Evolutionary conservation across 1,140 invertebrate species (phyloP), one percentile per base, ranked within the genome.

Genomic region (Drosophila kepulauana): DNA sequence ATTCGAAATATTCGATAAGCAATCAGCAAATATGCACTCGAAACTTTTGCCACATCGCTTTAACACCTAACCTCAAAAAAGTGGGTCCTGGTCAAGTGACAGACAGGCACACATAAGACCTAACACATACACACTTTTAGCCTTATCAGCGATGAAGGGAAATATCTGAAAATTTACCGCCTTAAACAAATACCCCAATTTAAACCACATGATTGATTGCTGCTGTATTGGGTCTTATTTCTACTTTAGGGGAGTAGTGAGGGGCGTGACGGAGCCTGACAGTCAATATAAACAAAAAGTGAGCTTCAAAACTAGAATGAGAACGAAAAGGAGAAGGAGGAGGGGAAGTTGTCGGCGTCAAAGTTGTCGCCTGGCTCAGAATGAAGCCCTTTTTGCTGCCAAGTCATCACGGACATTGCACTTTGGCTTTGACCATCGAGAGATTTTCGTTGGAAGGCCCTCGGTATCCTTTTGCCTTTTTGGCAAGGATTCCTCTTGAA

Each of bases 151-250:
- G 30, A 51, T 51, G 59, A 57, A 62, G 30, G 66, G 57, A 57
- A 75, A 67, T 63, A 66, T 63, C 63, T 51, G 70, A 80, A 84
- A 80, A 85, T 85, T 58, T 74, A 75, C 75, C 68, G 87, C 74
- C 86, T 90, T 86, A 82, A 82, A 75, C 85, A 90, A 90, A 90
- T 90, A 89, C 75, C 86, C 86, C 82, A 86, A 91, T 91, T 90
- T 91, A 91, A 90, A 91, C 86, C 86, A 75, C 86, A 90, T 90
- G 86, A 90, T 90, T 90, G 86, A 90, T 90, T 82, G 81, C 79
- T 80, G 78, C 38, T 63, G 66, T 62, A 74, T 69, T 70, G 58
- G 48, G 62, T n/a, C 15, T 10, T 45, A 15, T 41, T 46, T 25
- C 20, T 3, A 25, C 20, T 25, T 25, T 38, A 15, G 10, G 3